Evolutionary conservation across 2,113 vertebrate genomes (phyloP).

Genomic region (Platichthys stellatus): DNA sequence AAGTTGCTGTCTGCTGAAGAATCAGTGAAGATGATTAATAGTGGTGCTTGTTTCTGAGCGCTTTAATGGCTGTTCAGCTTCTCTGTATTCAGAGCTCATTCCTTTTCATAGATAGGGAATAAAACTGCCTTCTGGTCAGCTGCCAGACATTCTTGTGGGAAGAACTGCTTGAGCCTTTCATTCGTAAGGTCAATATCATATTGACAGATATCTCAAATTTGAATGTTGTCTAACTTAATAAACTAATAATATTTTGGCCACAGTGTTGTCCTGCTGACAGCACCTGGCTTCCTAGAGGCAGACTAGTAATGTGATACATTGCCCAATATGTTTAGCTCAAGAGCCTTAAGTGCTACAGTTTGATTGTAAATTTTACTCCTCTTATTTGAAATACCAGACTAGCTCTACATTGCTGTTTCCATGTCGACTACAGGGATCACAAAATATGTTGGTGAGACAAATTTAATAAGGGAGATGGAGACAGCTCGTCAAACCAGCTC

Average conservation of each 20-base stretch:
- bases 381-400: too few relatives aligned
- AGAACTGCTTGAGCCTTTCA: constrained; percentile 36
- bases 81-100: constrained; percentile 71
- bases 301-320: constrained; percentile 1
- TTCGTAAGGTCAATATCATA: constrained; percentile 52
- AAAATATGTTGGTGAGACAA: background rate
- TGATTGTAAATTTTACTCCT: too few relatives aligned
- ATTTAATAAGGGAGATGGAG: too few relatives aligned
- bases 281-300: background rate
- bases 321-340: background rate
- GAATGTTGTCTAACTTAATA: constrained; percentile 18
- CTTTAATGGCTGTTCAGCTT: constrained; percentile 55
- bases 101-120: constrained; percentile 64
- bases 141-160: constrained; percentile 54
- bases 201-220: constrained; percentile 40
- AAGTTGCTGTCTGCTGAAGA: constrained; percentile 66
- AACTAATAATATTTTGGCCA: background rate
- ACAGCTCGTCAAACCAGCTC: too few relatives aligned
- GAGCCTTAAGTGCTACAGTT: background rate
- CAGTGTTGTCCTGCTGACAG: constrained; percentile 23
- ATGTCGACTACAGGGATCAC: too few relatives aligned
- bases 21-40: constrained; percentile 73
- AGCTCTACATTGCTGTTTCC: too few relatives aligned
- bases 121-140: constrained; percentile 48
- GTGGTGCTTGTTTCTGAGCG: constrained; percentile 51